Evolutionary conservation across 2,113 vertebrate species (phyloP).

Genomic region (Penelope pileata): DNA sequence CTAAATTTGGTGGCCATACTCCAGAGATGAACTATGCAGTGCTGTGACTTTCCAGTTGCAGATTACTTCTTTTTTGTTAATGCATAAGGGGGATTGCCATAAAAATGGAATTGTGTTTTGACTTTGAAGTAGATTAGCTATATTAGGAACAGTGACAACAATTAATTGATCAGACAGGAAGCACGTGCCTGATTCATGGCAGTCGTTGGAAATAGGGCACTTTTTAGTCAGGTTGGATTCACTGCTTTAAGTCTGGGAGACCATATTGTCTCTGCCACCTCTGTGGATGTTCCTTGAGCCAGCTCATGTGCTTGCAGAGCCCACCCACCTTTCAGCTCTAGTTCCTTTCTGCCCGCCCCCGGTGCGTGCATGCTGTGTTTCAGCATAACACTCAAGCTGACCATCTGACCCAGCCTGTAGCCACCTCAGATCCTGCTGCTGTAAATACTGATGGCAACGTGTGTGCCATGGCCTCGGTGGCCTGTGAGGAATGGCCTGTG

Average conservation of each 20-base stretch:
- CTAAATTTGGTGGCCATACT: not conserved
- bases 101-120: not conserved
- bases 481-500: not conserved
- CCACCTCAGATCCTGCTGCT: not conserved
- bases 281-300: not conserved
- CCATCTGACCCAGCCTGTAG: not conserved
- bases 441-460: accelerated
- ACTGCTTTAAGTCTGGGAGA: not conserved
- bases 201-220: not conserved
- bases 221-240: not conserved
- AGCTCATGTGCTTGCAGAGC: not conserved
- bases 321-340: not conserved
- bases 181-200: not conserved
- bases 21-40: not conserved
- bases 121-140: not conserved
- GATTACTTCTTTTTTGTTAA: not conserved
- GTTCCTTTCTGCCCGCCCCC: not conserved
- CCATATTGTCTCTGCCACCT: not conserved
- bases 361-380: accelerated
- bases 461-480: not conserved
- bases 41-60: not conserved
- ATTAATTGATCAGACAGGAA: not conserved
- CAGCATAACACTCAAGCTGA: not conserved
- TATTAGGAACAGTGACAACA: not conserved
- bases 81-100: not conserved